Conservation (phyloP, 2,113 vertebrate species). For the Nothobranchius furzeri region DNA sequence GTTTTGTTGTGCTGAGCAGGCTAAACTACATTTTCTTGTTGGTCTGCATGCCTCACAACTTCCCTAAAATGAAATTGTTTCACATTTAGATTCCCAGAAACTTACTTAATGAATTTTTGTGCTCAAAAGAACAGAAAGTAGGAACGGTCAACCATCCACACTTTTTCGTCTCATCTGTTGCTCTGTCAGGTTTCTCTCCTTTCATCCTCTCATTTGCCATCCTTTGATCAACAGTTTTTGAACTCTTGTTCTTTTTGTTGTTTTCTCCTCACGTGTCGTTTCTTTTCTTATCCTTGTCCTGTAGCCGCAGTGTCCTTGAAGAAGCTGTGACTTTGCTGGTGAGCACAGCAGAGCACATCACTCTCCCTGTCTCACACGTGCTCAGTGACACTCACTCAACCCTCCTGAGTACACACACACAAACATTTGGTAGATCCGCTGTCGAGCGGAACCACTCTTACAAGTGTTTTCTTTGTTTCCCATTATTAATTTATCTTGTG, state of each 20-base stretch:
- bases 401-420: neutral
- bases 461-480: slow-evolving; percentile 44
- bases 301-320: slow-evolving; percentile 80
- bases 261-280: slow-evolving; percentile 38
- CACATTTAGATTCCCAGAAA: neutral
- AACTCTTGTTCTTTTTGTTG: neutral
- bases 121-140: too few relatives aligned
- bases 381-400: slow-evolving; percentile 23
- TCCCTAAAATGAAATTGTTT: neutral
- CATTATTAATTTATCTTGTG: slow-evolving; percentile 69
- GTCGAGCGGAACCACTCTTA: slow-evolving; percentile 43
- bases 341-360: slow-evolving; percentile 60
- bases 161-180: slow-evolving; percentile 9
- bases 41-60: neutral
- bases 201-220: neutral
- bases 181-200: neutral
- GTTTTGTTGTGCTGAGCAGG: neutral
- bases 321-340: slow-evolving; percentile 73
- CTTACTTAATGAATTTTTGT: neutral
- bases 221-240: neutral
- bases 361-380: slow-evolving; percentile 27
- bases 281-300: slow-evolving; percentile 43
- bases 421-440: slow-evolving; percentile 16
- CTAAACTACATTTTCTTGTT: neutral
- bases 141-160: neutral